Evolutionary conservation across 2,113 vertebrate genomes (phyloP), one percentile per base, ranked within the genome.

Genomic region (Callaeas wilsoni): DNA sequence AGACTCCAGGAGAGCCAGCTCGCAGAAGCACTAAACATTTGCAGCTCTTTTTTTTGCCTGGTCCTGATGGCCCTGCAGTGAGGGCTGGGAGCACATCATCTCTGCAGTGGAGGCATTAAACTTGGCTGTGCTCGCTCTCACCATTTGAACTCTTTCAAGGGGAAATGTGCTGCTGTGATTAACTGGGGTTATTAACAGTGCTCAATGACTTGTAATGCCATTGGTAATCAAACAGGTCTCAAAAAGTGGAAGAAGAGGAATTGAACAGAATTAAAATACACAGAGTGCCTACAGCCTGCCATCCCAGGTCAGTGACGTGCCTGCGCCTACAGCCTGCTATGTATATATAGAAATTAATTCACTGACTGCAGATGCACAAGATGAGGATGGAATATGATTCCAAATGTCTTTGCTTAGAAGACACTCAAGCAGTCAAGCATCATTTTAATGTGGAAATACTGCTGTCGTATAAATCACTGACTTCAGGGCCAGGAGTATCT

Each of bases 161-260:
- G 74, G 94, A 95, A 89, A 94, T 25, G 52, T 42, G 67, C 65
- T 82, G 52, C 87, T 85, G 77, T 84, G 65, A 96, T 96, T 92
- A 97, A 87, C 80, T 47, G 83, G 60, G 64, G 35, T 87, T 90
- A 95, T 90, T 96, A 96, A 44, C 80, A 81, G 80, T 32, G 56
- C 76, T 92, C 90, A 90, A 77, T 74, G 79, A 84, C 79, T 86
- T 94, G 86, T 78, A 77, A 93, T 90, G 86, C 73, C 89, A 52
- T 13, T 53, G 68, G 42, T 84, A 92, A 84, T 90, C 90, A 88
- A 95, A 93, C 39, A 90, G 89, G 95, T 88, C 84, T 87, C 80
- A 91, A 33, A 86, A 90, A 90, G 42, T 35, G 47, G 69, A 86
- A 87, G 71, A 88, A 35, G 53, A 87, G 33, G 59, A 92, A 93